These are phyloP conservation scores for Trissolcus japonicus DNA, from an alignment of 2,888 invertebrate species.

Conservation along the genomic window DNA sequence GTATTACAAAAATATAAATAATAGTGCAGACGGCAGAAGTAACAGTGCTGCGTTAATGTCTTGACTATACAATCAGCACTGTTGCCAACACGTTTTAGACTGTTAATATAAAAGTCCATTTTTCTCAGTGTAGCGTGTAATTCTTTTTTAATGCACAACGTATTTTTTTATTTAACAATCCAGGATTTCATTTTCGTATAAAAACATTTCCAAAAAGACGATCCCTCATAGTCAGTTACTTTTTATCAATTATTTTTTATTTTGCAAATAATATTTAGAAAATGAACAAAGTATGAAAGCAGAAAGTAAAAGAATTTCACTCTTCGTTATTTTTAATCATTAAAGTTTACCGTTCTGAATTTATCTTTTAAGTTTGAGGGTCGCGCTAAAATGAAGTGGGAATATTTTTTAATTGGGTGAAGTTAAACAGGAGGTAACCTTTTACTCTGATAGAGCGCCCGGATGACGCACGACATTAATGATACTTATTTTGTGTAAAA, in stretches of 20 bases:
- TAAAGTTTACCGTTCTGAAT: constrained; percentile 18
- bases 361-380: constrained; percentile 37
- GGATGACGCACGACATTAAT: constrained; percentile 19
- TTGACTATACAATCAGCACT: no score
- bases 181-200: constrained; percentile 24
- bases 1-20: no score
- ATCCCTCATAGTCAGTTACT: constrained; percentile 35
- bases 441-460: constrained; percentile 4
- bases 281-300: constrained; percentile 1
- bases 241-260: constrained; percentile 26
- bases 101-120: no score
- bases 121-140: no score
- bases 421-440: constrained; percentile 22
- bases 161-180: no score
- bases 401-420: constrained; percentile 44
- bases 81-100: no score
- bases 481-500: constrained; percentile 21
- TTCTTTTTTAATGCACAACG: no score
- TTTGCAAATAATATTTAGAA: not conserved
- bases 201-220: constrained; percentile 35
- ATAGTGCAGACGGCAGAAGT: no score
- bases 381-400: constrained; percentile 26
- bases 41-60: no score
- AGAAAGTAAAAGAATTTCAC: constrained; percentile 10
- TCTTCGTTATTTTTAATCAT: constrained; percentile 25